Percentiles rank a stretch among this genome's conserved stretches.
phyloP scores from a whole-genome alignment of 2,113 vertebrate genomes.

The Neopipo cinnamomea region DNA sequence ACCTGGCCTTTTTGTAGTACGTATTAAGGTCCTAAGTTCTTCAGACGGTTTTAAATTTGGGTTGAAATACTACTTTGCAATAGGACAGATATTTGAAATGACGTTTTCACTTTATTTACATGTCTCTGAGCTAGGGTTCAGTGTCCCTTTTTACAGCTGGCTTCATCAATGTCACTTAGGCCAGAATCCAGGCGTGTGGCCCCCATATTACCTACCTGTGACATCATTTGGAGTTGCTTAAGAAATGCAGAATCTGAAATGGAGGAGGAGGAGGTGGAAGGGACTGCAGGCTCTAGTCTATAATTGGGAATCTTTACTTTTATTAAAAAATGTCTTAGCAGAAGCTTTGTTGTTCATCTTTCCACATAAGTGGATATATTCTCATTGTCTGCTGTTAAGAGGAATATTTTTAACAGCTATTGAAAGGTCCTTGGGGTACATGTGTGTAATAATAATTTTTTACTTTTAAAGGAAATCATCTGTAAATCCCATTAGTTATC shows the following conservation, averaged over 20 bases:
- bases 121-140: background rate
- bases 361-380: slow-evolving; percentile 31
- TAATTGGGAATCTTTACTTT: slow-evolving; percentile 7
- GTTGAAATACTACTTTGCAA: background rate
- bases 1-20: background rate
- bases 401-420: slow-evolving; percentile 45
- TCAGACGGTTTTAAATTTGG: background rate
- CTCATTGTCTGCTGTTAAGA: slow-evolving; percentile 39
- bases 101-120: background rate
- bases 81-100: background rate
- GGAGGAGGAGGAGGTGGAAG: background rate
- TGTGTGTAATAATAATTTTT: slow-evolving; percentile 13
- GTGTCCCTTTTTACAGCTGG: background rate
- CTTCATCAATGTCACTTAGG: background rate
- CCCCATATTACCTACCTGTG: background rate
- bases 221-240: background rate
- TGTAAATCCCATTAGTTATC: slow-evolving; percentile 39
- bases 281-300: background rate
- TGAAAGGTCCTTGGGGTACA: slow-evolving; percentile 33
- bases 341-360: slow-evolving; percentile 34
- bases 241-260: background rate
- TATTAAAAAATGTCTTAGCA: slow-evolving; percentile 8
- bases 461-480: slow-evolving; percentile 46
- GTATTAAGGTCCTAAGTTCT: background rate
- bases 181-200: background rate